Base-by-base conservation (phyloP, 2,113 vertebrate species). In the Asarcornis scutulata region DNA sequence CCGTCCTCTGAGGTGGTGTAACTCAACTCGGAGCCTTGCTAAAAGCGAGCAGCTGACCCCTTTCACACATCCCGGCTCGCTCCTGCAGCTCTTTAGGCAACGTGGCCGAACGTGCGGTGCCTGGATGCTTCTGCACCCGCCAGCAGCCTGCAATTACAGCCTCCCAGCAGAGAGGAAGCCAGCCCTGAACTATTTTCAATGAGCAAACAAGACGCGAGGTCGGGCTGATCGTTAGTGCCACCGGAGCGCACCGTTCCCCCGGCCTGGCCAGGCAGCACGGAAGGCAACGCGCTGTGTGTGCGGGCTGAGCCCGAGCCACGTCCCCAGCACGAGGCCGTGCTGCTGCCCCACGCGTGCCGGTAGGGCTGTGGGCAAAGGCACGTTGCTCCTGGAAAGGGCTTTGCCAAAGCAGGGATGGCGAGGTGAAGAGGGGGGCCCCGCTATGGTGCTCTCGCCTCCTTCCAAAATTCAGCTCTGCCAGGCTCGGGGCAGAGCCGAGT, bases 251-350 rank as follows among this genome's bases (percentile, higher is more conserved):
- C 16, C 0, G 1, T 6, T 63, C 79, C 53, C 44, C 56, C 1
- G 0, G 36, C 18, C 73, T 52, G 1, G 0, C 6, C 31, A 3
- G 7, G 29, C 13, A 31, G 53, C 27, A 31, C 16, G 10, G 53
- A 10, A 31, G 14, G 27, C 10, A 29, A 31, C 16, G 27, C 9
- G 16, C 15, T 27, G 27, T 56, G 15, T 27, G 27, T 3, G 53
- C 16, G 27, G 34, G 20, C 36, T 71, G 63, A 80, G n/a, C 66
- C 78, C 4, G 3, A 9, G 29, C 50, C 0, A 0, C 7, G 1
- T 11, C 17, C 71, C 53, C 69, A 46, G 23, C 0, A 2, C 0
- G 0, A 0, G 53, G 63, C 48, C 48, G 36, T 0, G 0, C 32
- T 48, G 29, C 67, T 77, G 48, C 82, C 83, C 38, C 16, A 21